Conservation (phyloP, 2,113 vertebrate genomes). For the Nothoprocta pentlandii region DNA sequence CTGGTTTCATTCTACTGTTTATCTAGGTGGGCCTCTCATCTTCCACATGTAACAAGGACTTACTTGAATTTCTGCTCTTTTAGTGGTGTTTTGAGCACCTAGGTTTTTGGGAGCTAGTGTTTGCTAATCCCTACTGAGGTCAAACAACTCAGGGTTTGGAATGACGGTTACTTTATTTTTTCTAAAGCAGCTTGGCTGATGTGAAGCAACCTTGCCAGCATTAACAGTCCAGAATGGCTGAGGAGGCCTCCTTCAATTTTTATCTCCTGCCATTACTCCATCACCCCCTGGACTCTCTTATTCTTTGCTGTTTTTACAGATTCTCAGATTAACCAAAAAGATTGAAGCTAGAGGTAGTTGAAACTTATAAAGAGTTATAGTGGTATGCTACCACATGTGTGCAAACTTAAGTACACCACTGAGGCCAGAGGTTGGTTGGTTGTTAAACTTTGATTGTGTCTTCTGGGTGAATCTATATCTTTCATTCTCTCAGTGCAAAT, state of each 20-base stretch:
- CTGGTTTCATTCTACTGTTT: neutral
- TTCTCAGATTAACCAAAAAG: neutral
- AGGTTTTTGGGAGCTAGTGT: neutral
- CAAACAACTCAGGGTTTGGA: neutral
- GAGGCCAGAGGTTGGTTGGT: neutral
- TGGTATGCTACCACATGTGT: neutral
- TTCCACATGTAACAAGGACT: neutral
- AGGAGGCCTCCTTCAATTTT: accelerated
- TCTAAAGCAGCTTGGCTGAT: neutral
- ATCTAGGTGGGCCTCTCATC: neutral
- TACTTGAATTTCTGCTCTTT: neutral
- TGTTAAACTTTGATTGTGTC: neutral
- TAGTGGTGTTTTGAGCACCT: neutral
- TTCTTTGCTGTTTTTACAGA: neutral
- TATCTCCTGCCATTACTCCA: too few relatives aligned
- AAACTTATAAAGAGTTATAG: neutral
- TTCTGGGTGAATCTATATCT: neutral
- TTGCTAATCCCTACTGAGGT: neutral
- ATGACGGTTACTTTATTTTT: neutral
- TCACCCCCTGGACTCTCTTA: too few relatives aligned
- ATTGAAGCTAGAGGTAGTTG: neutral
- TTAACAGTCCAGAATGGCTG: neutral
- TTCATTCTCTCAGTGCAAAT: neutral
- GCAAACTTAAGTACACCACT: neutral
- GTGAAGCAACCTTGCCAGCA: neutral